Conservation (phyloP, 1,140 invertebrate species). For the Musca vetustissima region DNA sequence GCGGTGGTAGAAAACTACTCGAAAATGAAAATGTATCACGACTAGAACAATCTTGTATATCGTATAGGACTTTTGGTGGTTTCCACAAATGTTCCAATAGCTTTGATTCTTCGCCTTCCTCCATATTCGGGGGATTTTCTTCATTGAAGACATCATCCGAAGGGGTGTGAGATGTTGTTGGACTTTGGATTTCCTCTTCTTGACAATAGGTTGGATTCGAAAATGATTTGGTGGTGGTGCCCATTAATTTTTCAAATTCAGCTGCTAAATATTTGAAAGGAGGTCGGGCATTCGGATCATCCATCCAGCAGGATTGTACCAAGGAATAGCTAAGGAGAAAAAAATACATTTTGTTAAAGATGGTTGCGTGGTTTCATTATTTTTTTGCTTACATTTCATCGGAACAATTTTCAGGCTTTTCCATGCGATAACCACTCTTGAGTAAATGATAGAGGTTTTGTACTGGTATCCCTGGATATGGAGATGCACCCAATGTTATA, state of each 20-base stretch:
- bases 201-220: conserved; percentile 53
- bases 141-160: not conserved
- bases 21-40: conserved; percentile 35
- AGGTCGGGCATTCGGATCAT: conserved; percentile 71
- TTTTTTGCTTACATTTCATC: conserved; percentile 68
- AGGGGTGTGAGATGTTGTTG: not conserved
- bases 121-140: conserved; percentile 6
- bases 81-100: conserved; percentile 47
- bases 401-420: conserved; percentile 80
- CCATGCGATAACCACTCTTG: conserved; percentile 79
- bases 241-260: conserved; percentile 68
- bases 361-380: not conserved
- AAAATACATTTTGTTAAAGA: not conserved
- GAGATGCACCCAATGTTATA: conserved; percentile 69
- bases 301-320: conserved; percentile 80
- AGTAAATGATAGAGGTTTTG: conserved; percentile 79
- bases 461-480: conserved; percentile 70
- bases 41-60: conserved; percentile 42
- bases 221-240: conserved; percentile 66
- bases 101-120: conserved; percentile 45
- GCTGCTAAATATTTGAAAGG: conserved; percentile 70
- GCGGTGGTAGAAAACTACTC: conserved; percentile 33
- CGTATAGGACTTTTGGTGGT: conserved; percentile 47
- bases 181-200: conserved; percentile 36
- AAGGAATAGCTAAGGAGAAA: conserved; percentile 70